A percentile compares a stretch with the other conserved stretches of the same genome.
Evolutionary conservation across 2,888 invertebrate species (phyloP).

Genomic region (Ctena decussata): DNA sequence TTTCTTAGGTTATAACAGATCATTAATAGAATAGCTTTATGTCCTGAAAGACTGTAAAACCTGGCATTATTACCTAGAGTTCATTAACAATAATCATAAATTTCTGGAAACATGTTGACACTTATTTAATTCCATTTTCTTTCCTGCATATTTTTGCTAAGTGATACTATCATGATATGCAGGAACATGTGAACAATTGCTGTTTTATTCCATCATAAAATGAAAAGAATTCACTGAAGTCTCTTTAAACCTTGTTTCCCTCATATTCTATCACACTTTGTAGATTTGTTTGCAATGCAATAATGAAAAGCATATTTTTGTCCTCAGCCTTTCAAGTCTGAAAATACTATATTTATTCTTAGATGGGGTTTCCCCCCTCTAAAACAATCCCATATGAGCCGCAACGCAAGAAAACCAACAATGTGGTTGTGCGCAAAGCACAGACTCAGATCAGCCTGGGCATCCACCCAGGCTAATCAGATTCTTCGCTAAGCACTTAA

Average conservation of each 20-base stretch:
- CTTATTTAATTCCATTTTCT: background rate
- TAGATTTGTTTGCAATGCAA: too few species aligned
- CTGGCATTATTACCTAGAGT: background rate
- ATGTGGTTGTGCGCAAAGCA: too few species aligned
- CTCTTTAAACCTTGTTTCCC: background rate
- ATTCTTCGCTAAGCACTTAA: too few species aligned
- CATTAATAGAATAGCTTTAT: background rate
- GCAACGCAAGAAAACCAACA: too few species aligned
- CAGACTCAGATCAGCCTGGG: too few species aligned
- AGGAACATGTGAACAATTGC: background rate
- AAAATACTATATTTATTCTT: too few species aligned
- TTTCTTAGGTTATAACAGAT: background rate
- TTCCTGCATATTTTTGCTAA: background rate
- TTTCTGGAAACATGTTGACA: background rate
- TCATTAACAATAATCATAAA: background rate
- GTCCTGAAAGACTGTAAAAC: background rate
- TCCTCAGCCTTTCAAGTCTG: too few species aligned
- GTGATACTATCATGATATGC: background rate
- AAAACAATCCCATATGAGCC: too few species aligned
- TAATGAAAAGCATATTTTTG: too few species aligned
- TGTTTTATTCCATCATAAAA: background rate
- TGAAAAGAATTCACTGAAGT: background rate
- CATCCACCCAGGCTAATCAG: too few species aligned
- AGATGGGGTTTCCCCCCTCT: too few species aligned
- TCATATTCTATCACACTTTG: too few species aligned